A percentile compares a stretch with the other conserved stretches of the same genome.
These are phyloP conservation scores for Pangasianodon hypophthalmus DNA, from an alignment of 2,113 vertebrate species.

Conservation along the genomic window DNA sequence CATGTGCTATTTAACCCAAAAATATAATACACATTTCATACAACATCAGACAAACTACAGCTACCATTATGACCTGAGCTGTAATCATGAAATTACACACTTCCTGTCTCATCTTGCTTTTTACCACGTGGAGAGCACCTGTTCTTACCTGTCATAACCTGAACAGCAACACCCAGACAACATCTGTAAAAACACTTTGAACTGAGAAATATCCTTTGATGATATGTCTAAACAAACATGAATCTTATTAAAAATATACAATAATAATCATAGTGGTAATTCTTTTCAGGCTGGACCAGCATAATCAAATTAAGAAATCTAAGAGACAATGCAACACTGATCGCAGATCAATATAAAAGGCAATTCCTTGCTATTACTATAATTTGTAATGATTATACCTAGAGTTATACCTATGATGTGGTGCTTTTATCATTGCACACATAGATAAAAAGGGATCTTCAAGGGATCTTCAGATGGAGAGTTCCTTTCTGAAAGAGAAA, in stretches of 20 bases:
- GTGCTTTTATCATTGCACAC: slow-evolving; percentile 1
- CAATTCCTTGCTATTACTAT: background rate
- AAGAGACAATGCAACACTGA: background rate
- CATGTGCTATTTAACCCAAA: slow-evolving; percentile 1
- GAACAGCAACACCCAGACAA: slow-evolving; percentile 1
- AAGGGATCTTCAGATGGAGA: background rate
- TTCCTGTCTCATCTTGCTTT: slow-evolving; percentile 20
- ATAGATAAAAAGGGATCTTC: background rate
- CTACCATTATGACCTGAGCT: slow-evolving; percentile 23
- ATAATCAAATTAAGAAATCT: background rate
- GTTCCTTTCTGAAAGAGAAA: background rate
- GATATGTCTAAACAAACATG: background rate
- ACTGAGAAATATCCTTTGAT: background rate
- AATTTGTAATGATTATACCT: background rate
- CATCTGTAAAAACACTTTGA: slow-evolving; percentile 7
- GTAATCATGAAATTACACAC: slow-evolving; percentile 40
- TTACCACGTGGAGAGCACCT: background rate
- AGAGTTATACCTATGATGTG: background rate
- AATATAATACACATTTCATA: slow-evolving; percentile 18
- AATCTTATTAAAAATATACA: background rate
- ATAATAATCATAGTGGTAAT: background rate
- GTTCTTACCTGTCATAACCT: slow-evolving; percentile 36
- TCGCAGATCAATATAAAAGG: background rate
- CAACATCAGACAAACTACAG: slow-evolving; percentile 17
- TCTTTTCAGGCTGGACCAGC: background rate